These are phyloP conservation scores for Graptemys geographica DNA, from an alignment of 2,797 vertebrate species.

Conservation along the genomic window DNA sequence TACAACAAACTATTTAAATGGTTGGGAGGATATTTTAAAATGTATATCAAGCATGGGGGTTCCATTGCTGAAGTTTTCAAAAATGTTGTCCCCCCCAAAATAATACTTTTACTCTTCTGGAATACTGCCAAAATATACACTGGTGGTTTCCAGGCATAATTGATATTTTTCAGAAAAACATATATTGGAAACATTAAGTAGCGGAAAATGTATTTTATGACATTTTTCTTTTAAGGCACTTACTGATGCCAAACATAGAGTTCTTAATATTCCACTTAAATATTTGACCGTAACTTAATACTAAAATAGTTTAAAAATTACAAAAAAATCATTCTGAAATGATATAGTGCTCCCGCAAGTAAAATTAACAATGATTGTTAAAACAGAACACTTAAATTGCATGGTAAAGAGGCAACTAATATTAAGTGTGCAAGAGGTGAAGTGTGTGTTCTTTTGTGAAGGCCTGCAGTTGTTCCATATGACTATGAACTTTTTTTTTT, in stretches of 20 bases:
- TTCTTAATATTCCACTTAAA: neutral
- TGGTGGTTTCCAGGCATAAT: neutral
- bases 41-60: neutral
- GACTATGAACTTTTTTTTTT: neutral
- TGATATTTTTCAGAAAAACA: neutral
- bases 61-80: neutral
- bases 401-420: neutral
- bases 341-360: neutral
- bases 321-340: neutral
- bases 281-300: neutral
- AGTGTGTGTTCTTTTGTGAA: neutral
- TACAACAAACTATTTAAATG: neutral
- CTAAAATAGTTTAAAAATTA: neutral
- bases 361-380: conserved; percentile 30
- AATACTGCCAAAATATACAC: neutral
- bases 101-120: neutral
- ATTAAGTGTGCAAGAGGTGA: neutral
- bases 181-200: neutral
- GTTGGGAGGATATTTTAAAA: conserved; percentile 15
- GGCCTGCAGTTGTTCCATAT: neutral
- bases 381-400: conserved; percentile 15
- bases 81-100: neutral
- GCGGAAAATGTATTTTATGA: neutral
- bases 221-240: neutral
- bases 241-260: neutral